Base-by-base conservation (phyloP, 1,140 invertebrate genomes). In the Fopius arisanus region DNA sequence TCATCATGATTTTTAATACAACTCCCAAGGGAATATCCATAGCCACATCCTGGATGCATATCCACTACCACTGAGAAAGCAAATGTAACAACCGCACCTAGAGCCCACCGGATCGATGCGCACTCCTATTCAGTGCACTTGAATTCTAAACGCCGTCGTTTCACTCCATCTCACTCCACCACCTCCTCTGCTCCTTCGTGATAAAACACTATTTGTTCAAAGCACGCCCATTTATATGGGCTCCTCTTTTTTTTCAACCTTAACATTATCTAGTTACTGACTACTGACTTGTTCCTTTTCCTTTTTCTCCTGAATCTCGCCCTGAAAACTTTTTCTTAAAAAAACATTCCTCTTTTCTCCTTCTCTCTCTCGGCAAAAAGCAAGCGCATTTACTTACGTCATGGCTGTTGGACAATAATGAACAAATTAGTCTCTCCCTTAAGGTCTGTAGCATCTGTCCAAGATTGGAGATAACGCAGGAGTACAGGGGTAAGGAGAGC, bases 351-450 rank as follows among this genome's bases (percentile, higher is more conserved):
- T 54, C 21, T 31, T 63, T 72, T 72, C 67, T 31, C n/a, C n/a
- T 10, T 66, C 51, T 63, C 65, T 72, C 67, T 51, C 7, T 70
- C 48, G 59, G 59, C 62, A 72, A 72, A 48, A 59, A 59, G 72
- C 65, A 66, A 67, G 67, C 66, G 65, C 59, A 76, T 62, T 70
- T 51, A 78, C 77, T 80, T 75, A 74, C 67, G 75, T 51, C 29
- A 37, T 14, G 23, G 69, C 82, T 76, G 83, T 86, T 59, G 54
- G 23, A 28, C 54, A 59, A 59, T 59, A 59, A 59, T 59, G 54
- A 59, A 59, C 19, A 59, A 59, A 80, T 88, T 88, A 82, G 33
- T 37, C 33, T 83, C 81, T 77, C 90, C 87, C 82, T 89, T 89
- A 7, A 16, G 9, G 77, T 88, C 89, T 90, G 54, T 26, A 59